phyloP scores from a whole-genome alignment of 2,797 vertebrate species.

The Oreortyx pictus region DNA sequence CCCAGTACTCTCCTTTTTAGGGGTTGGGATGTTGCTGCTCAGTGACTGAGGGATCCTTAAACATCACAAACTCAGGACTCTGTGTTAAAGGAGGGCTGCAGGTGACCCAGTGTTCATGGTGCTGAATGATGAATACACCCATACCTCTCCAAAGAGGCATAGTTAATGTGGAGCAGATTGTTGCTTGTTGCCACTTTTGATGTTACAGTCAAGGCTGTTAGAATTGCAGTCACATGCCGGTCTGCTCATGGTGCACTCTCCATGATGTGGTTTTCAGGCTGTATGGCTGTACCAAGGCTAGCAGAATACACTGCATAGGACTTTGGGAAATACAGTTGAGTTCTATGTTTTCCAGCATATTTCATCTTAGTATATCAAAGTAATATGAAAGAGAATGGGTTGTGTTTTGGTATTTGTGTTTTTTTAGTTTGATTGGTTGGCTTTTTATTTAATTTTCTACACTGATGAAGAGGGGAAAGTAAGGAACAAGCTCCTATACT shows the following conservation, averaged over 20 bases:
- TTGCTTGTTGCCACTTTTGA: neutral
- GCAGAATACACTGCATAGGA: neutral
- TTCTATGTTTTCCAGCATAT: neutral
- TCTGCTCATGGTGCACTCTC: neutral
- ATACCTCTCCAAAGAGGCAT: neutral
- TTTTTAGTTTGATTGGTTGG: neutral
- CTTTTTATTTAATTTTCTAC: too few species aligned
- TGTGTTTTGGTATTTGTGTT: too few species aligned
- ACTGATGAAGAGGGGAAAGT: neutral
- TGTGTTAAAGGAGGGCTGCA: neutral
- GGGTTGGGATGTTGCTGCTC: neutral
- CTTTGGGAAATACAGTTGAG: neutral
- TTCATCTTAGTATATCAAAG: neutral
- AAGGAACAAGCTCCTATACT: neutral
- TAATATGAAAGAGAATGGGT: neutral
- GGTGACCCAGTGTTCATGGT: neutral
- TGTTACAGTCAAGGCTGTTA: neutral
- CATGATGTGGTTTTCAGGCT: neutral
- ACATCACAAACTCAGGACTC: neutral
- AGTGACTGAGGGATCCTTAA: neutral
- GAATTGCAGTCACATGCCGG: neutral
- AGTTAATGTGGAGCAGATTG: neutral
- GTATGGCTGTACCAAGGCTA: neutral
- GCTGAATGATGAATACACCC: neutral
- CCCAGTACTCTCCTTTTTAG: neutral